Evolutionary conservation across 1,140 invertebrate species (phyloP), one percentile per base, ranked within the genome.

Genomic region (Hesperophylax magnus): DNA sequence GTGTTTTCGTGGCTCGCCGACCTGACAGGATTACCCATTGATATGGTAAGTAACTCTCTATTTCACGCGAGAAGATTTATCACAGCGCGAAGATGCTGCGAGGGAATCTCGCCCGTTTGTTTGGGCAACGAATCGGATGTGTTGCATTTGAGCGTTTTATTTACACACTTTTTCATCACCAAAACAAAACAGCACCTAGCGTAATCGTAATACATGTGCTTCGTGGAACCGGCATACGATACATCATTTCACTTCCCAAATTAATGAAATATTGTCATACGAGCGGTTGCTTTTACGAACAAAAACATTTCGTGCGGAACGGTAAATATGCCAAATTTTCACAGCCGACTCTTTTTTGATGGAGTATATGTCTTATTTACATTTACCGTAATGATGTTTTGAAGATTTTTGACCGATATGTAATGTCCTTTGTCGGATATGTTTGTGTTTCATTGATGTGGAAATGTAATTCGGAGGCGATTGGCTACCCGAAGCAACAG

Each of bases 1-100:
- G 87, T 90, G 8, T 93, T 94, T 82, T 85, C 86, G 34, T 92
- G 91, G 90, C 82, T 94, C 47, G 87, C 92, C n/a, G 88, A 92
- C 67, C 84, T 90, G 75, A 86, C 90, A 65, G 92, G 92, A 58
- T 84, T 94, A 34, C 91, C 92, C 56, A 88, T 94, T 77, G 93
- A 94, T 87, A 91, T 93, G 90, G 92, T 94, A 85, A 91, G 88
- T 77, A 9, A 61, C 20, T 11, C 18, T 6, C 3, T 34, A 63
- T 34, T 60, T 77, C 47, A 52, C 47, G n/a, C 24, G 17, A 24
- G 39, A 52, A 7, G 39, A n/a, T 47, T 34, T 34, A 34, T 14
- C 39, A 4, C 67, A 2, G 34, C 14, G 18, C 6, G 22, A 8
- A 71, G 67, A 71, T 24, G n/a, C 39, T 47, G 39, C 39, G 17